Conservation (phyloP, 1,140 invertebrate species). For the Hirudo medicinalis region DNA sequence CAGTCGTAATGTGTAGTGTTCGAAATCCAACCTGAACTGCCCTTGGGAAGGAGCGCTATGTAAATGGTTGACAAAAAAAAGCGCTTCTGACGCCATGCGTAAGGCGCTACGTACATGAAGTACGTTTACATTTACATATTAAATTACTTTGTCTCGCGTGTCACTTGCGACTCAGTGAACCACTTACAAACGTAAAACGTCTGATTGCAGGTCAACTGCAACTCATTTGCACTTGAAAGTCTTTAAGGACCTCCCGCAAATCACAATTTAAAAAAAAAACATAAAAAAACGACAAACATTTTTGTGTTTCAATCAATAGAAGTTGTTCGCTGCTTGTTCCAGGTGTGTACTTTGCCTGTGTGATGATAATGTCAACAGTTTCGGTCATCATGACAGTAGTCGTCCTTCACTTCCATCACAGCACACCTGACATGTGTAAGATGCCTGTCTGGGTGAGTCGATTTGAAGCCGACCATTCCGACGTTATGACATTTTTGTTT, state of each 20-base stretch:
- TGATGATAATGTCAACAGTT: constrained; percentile 39
- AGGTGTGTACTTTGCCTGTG: constrained; percentile 40
- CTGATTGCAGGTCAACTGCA: neutral
- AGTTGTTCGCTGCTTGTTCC: neutral
- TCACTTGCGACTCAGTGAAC: too few species aligned
- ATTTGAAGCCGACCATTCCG: neutral
- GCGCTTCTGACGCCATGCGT: too few species aligned
- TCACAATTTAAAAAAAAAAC: too few species aligned
- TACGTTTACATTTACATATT: too few species aligned
- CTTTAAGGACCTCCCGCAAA: too few species aligned
- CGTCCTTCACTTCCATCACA: constrained; percentile 38
- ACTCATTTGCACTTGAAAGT: neutral
- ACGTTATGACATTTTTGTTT: neutral
- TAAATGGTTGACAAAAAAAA: too few species aligned
- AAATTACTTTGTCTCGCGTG: too few species aligned
- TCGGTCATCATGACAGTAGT: constrained; percentile 41
- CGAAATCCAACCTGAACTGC: too few species aligned
- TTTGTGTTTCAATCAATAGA: neutral
- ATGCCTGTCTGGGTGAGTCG: constrained; percentile 31
- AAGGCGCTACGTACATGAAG: too few species aligned
- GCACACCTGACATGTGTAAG: constrained; percentile 30
- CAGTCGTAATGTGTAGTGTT: too few species aligned
- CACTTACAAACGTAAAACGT: neutral
- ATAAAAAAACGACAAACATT: neutral
- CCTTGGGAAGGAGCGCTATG: too few species aligned